Conservation (phyloP, 1,140 invertebrate genomes). For the Polyergus mexicanus region DNA sequence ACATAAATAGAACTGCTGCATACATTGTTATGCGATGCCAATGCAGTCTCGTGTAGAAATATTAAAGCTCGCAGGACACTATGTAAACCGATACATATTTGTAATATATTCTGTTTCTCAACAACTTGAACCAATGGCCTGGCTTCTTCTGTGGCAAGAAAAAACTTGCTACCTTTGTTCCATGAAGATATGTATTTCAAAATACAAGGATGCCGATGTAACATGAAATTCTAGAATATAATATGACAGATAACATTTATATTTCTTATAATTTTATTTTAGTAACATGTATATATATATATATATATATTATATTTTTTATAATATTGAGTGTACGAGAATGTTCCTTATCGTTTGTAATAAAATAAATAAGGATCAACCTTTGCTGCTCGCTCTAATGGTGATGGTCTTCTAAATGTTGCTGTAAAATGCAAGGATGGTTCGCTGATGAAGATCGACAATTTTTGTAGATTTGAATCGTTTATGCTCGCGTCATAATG, state of each 20-base stretch:
- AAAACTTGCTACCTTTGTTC: conserved; percentile 91
- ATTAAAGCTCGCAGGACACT: conserved; percentile 92
- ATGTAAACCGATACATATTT: conserved; percentile 93
- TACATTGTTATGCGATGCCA: conserved; percentile 93
- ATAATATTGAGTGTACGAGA: background rate
- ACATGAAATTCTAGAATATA: conserved; percentile 91
- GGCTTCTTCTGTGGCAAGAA: conserved; percentile 92
- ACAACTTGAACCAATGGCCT: conserved; percentile 90
- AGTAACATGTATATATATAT: conserved; percentile 1
- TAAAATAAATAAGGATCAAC: conserved; percentile 79
- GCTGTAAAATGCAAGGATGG: conserved; percentile 86
- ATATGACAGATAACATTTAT: background rate
- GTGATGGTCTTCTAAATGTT: conserved; percentile 89
- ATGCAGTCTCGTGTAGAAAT: conserved; percentile 92
- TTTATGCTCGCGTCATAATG: conserved; percentile 90
- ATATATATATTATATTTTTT: background rate
- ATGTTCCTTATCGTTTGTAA: background rate
- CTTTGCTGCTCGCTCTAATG: conserved; percentile 91
- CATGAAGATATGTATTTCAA: conserved; percentile 93
- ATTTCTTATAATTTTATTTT: background rate
- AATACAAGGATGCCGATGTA: conserved; percentile 93
- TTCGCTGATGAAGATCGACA: conserved; percentile 92
- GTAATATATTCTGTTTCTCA: conserved; percentile 89
- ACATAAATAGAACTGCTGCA: conserved; percentile 93
- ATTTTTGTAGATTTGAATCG: conserved; percentile 87